Percentiles rank a stretch among this genome's conserved stretches.
Conservation (phyloP, 2,113 vertebrate genomes). For the Gambusia holbrooki region DNA sequence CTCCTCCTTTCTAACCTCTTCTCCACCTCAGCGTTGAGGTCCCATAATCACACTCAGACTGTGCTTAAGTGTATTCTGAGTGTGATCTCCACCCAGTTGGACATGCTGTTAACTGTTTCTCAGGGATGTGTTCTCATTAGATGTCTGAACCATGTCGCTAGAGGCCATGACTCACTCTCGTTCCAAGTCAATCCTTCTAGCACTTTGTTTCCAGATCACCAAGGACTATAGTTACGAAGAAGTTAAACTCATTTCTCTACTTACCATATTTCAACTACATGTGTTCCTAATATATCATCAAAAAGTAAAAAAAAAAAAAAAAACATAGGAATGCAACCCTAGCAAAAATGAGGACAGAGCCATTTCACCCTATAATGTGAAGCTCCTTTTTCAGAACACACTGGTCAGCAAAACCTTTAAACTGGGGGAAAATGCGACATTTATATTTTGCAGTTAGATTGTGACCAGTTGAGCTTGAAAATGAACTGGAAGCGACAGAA, state of each 20-base stretch:
- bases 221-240: no score
- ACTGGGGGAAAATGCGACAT: no score
- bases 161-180: background rate
- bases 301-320: no score
- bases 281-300: no score
- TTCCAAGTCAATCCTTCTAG: background rate
- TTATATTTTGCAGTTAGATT: no score
- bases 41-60: background rate
- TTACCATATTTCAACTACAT: background rate
- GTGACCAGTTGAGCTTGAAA: no score
- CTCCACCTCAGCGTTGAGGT: background rate
- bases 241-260: background rate
- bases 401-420: no score
- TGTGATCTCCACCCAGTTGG: slow-evolving; percentile 6
- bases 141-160: background rate
- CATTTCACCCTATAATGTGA: no score
- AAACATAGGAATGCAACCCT: no score
- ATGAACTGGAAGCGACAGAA: no score
- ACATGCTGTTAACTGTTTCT: background rate
- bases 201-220: background rate
- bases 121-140: background rate
- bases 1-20: background rate
- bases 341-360: no score
- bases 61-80: background rate
- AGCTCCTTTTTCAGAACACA: no score